phyloP scores from a whole-genome alignment of 2,113 vertebrate species.

The Danio rerio region DNA sequence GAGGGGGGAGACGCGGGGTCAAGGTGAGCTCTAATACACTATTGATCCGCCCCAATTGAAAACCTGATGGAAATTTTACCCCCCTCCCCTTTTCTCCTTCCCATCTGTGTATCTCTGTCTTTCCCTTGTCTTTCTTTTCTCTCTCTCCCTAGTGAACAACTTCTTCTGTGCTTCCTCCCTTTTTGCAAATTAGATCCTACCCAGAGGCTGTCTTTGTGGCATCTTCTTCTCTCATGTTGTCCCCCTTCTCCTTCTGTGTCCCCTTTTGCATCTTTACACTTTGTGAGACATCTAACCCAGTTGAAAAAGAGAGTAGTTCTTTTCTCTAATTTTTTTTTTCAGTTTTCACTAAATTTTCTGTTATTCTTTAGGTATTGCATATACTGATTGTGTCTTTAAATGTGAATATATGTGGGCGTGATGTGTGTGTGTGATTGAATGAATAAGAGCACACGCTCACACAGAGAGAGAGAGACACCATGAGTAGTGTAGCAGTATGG shows the following conservation, averaged over 20 bases:
- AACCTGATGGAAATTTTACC: constrained; percentile 86
- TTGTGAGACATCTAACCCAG: background rate
- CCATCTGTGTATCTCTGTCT: constrained; percentile 49
- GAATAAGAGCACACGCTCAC: constrained; percentile 8
- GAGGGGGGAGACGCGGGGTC: constrained; percentile 77
- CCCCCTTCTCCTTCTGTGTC: constrained; percentile 61
- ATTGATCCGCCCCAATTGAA: constrained; percentile 87
- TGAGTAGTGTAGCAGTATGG: constrained; percentile 69
- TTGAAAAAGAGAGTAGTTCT: background rate
- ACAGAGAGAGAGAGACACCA: background rate
- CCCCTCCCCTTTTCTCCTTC: constrained; percentile 65
- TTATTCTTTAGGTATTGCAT: constrained; percentile 66
- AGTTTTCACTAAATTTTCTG: constrained; percentile 51
- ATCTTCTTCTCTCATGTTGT: constrained; percentile 59
- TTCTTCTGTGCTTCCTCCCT: constrained; percentile 48
- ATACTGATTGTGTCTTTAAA: constrained; percentile 72
- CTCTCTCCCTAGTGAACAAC: constrained; percentile 43
- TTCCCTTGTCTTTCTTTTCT: constrained; percentile 54
- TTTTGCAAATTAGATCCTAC: constrained; percentile 52
- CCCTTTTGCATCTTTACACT: constrained; percentile 51
- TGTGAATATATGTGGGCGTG: background rate
- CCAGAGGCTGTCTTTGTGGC: constrained; percentile 49
- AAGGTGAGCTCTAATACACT: constrained; percentile 88
- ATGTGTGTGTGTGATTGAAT: constrained; percentile 14
- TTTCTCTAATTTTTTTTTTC: constrained; percentile 66